A percentile compares a stretch with the other conserved stretches of the same genome.
Conservation (phyloP, 2,888 invertebrate species). For the Drosophila picticornis region DNA sequence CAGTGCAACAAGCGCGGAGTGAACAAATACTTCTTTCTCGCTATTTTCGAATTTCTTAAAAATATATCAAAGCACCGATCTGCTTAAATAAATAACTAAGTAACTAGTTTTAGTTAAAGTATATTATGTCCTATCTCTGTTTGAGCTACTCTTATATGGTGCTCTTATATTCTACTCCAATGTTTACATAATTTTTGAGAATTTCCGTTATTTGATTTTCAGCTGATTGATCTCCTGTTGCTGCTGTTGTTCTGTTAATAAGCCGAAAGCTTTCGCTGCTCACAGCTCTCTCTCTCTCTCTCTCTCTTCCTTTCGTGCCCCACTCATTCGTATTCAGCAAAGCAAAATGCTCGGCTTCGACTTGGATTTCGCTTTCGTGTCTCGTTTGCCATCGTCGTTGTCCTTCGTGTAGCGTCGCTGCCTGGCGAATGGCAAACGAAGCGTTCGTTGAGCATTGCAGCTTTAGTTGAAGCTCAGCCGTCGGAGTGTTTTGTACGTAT, state of each 20-base stretch:
- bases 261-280: slow-evolving; percentile 10
- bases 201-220: slow-evolving; percentile 1
- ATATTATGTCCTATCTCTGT: not conserved
- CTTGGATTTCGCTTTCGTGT: slow-evolving; percentile 1
- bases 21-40: not conserved
- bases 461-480: slow-evolving; percentile 84
- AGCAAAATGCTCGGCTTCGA: slow-evolving; percentile 24
- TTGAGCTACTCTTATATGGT: not conserved
- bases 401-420: slow-evolving; percentile 19
- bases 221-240: slow-evolving; percentile 22
- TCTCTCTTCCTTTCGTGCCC: not conserved
- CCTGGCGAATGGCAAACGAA: slow-evolving; percentile 43
- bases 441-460: slow-evolving; percentile 53
- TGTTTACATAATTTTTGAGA: not conserved
- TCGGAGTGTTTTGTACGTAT: slow-evolving; percentile 83
- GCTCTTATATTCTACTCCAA: not conserved
- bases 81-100: not conserved
- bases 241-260: slow-evolving; percentile 7
- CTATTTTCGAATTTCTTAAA: not conserved
- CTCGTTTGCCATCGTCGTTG: slow-evolving; percentile 33
- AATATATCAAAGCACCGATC: not conserved
- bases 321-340: slow-evolving; percentile 42
- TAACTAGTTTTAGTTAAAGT: not conserved
- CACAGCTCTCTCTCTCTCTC: not conserved
- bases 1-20: slow-evolving; percentile 6